Percentiles rank a stretch among this genome's conserved stretches.
Conservation (phyloP, 2,113 vertebrate genomes). For the Desmodus rotundus region DNA sequence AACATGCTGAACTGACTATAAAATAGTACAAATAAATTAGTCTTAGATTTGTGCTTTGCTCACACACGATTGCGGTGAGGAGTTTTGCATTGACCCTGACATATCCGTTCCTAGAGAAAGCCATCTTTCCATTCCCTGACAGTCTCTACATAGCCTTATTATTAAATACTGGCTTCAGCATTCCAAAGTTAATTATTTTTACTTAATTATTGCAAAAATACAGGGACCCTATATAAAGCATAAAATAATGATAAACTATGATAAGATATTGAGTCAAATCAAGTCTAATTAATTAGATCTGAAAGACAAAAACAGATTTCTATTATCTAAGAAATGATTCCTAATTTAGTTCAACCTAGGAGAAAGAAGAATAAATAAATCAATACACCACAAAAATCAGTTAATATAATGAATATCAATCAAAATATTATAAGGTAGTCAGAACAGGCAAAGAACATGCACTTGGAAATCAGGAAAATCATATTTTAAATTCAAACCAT, state of each 20-base stretch:
- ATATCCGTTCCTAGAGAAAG: background rate
- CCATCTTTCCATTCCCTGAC: background rate
- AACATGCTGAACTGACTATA: background rate
- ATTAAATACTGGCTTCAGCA: background rate
- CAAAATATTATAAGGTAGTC: background rate
- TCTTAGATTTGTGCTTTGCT: background rate
- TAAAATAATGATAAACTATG: background rate
- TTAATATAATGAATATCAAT: background rate
- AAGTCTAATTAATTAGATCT: background rate
- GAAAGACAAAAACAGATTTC: background rate
- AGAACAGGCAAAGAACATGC: background rate
- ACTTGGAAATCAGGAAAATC: background rate
- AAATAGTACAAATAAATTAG: constrained; percentile 1
- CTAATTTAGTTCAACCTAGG: background rate
- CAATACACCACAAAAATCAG: background rate
- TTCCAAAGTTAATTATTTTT: constrained; percentile 17
- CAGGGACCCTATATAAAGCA: background rate
- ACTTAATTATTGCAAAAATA: constrained; percentile 32
- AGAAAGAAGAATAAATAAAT: background rate
- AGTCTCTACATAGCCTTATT: background rate
- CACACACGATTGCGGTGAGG: background rate
- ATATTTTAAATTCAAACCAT: background rate
- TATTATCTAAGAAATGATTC: background rate
- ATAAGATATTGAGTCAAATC: background rate
- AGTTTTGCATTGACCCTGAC: background rate